A percentile compares a stretch with the other conserved stretches of the same genome.
Conservation (phyloP, 2,797 vertebrate genomes). For the Gymnopithys bicolor region DNA sequence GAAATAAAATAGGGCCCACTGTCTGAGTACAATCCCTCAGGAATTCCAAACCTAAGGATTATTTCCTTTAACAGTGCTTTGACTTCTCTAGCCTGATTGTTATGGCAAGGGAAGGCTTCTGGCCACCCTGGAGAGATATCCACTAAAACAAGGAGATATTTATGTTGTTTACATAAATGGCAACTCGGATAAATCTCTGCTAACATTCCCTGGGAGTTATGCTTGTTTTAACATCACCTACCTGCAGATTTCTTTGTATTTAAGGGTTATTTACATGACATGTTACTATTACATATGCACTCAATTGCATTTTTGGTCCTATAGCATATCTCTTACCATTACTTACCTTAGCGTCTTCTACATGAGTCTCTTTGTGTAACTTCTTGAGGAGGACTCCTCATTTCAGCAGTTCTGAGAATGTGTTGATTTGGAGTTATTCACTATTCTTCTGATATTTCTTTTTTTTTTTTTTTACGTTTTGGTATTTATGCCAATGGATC, state of each 20-base stretch:
- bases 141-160: not conserved
- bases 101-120: not conserved
- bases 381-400: not conserved
- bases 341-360: too few species aligned
- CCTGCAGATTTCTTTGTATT: not conserved
- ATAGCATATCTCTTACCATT: not conserved
- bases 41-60: not conserved
- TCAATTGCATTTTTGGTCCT: not conserved
- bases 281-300: not conserved
- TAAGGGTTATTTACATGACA: not conserved
- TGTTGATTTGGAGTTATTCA: not conserved
- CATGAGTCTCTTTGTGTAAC: not conserved
- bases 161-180: not conserved
- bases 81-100: not conserved
- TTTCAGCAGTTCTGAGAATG: not conserved
- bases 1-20: not conserved
- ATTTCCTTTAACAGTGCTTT: not conserved
- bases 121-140: not conserved
- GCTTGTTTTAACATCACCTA: not conserved
- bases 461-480: not conserved
- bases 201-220: not conserved
- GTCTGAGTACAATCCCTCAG: not conserved
- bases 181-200: not conserved
- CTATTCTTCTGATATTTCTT: not conserved
- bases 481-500: not conserved